These are phyloP conservation scores for Bugulina stolonifera DNA, from an alignment of 2,888 invertebrate species.

Conservation along the genomic window DNA sequence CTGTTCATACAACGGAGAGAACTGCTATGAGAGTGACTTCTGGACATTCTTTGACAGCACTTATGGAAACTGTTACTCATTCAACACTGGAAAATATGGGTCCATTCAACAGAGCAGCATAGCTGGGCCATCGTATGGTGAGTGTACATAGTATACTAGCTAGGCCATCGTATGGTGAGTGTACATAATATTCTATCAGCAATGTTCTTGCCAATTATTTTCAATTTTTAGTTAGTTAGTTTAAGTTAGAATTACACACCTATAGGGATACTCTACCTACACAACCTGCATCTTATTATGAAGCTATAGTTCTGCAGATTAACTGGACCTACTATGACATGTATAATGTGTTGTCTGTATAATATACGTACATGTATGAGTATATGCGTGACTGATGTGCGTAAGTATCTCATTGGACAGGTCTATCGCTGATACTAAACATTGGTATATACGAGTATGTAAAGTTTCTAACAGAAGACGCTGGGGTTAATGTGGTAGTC, in stretches of 20 bases:
- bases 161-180: not conserved
- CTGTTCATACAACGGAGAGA: slow-evolving; percentile 17
- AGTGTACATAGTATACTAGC: not conserved
- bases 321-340: no score
- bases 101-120: not conserved
- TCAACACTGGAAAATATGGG: slow-evolving; percentile 23
- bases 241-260: no score
- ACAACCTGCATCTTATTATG: no score
- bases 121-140: slow-evolving; percentile 12
- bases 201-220: no score
- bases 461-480: slow-evolving; percentile 26
- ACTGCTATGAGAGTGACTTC: slow-evolving; percentile 7
- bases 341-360: no score
- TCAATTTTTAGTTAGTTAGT: no score
- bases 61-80: slow-evolving; percentile 28
- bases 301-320: no score
- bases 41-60: slow-evolving; percentile 9
- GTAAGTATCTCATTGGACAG: no score
- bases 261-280: no score
- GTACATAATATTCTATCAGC: not conserved
- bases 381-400: no score
- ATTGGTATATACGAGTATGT: slow-evolving; percentile 27
- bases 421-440: slow-evolving; percentile 24
- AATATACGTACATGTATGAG: no score
- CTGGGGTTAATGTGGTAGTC: slow-evolving; percentile 27